Percentiles rank a stretch among this genome's conserved stretches.
These are phyloP conservation scores for Molossus alvarezi DNA, from an alignment of 2,797 vertebrate species.

Conservation along the genomic window DNA sequence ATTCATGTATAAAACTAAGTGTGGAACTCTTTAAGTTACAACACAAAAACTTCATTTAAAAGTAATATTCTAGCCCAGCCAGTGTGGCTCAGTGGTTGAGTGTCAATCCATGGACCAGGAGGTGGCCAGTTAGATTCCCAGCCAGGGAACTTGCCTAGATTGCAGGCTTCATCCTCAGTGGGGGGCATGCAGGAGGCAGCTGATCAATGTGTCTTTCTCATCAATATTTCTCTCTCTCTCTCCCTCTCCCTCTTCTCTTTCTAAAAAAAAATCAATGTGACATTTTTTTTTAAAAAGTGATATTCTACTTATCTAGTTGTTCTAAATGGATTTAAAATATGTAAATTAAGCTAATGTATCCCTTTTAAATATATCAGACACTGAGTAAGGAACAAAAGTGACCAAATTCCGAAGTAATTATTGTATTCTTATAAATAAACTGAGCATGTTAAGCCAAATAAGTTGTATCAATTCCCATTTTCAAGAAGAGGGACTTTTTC, in stretches of 20 bases:
- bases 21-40: not conserved
- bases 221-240: too few relatives aligned
- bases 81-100: too few relatives aligned
- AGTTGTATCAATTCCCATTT: not conserved
- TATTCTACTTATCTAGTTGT: not conserved
- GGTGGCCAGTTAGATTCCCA: too few relatives aligned
- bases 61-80: not conserved
- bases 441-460: not conserved
- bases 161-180: too few relatives aligned
- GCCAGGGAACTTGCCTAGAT: too few relatives aligned
- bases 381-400: not conserved
- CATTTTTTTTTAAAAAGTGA: not conserved
- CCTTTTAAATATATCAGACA: not conserved
- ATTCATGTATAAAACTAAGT: slow-evolving; percentile 27
- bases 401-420: not conserved
- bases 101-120: too few relatives aligned
- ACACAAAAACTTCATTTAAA: not conserved
- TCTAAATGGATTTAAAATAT: not conserved
- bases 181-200: too few relatives aligned
- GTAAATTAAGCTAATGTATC: not conserved
- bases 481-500: not conserved
- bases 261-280: too few relatives aligned
- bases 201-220: too few relatives aligned
- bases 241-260: too few relatives aligned
- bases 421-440: not conserved